Percentiles rank a stretch among this genome's conserved stretches.
Conservation (phyloP, 1,140 invertebrate genomes). For the Hirudo medicinalis region DNA sequence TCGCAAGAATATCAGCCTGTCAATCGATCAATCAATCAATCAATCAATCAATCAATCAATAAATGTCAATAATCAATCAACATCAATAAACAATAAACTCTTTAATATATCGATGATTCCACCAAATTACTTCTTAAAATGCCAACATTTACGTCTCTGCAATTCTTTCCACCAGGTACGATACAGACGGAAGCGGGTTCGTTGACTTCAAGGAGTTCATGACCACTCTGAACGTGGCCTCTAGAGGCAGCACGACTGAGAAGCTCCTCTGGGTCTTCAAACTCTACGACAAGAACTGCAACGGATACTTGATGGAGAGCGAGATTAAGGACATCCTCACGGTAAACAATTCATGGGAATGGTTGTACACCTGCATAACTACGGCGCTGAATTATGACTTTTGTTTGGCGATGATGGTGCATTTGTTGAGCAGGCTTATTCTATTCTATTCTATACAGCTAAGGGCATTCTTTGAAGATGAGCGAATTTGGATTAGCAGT, state of each 20-base stretch:
- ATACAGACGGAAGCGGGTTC: conserved; percentile 88
- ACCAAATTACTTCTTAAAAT: too few species aligned
- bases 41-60: too few species aligned
- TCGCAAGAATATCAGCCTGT: too few species aligned
- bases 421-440: too few species aligned
- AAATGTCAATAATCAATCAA: too few species aligned
- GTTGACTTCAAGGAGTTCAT: conserved; percentile 93
- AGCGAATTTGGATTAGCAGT: background rate
- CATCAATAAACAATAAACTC: too few species aligned
- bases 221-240: conserved; percentile 80
- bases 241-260: conserved; percentile 50
- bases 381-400: background rate
- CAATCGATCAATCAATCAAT: too few species aligned
- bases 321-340: conserved; percentile 30
- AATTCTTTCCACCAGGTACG: conserved; percentile 67
- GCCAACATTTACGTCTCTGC: too few species aligned
- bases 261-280: conserved; percentile 81
- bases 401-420: background rate
- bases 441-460: too few species aligned
- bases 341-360: conserved; percentile 18
- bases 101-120: too few species aligned
- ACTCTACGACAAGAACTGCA: conserved; percentile 72
- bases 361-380: background rate
- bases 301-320: conserved; percentile 62
- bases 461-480: background rate